These are phyloP conservation scores for Coremacera marginata DNA, from an alignment of 2,888 invertebrate species.

Conservation along the genomic window DNA sequence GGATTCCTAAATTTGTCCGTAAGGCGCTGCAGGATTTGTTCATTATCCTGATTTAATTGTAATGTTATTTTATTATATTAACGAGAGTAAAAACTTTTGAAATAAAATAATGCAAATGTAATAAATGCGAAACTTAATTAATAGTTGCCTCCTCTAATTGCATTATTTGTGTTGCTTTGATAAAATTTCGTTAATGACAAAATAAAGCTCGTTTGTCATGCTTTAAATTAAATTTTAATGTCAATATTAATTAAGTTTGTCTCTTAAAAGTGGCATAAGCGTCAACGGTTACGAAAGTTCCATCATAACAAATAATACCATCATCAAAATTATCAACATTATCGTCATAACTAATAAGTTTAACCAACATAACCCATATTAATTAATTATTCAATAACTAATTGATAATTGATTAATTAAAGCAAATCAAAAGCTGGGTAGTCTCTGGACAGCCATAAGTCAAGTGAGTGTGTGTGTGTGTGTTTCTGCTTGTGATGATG, in stretches of 20 bases:
- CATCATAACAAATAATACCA: background rate
- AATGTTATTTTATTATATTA: no score
- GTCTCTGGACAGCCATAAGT: conserved; percentile 17
- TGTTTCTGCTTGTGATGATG: background rate
- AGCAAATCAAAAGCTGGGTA: conserved; percentile 28
- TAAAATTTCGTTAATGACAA: no score
- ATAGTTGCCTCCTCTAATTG: no score
- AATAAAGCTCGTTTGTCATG: no score
- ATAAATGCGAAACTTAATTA: no score
- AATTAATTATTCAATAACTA: conserved; percentile 58
- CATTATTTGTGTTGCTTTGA: no score
- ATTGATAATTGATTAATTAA: conserved; percentile 61
- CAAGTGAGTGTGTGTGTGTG: background rate
- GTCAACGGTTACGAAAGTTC: background rate
- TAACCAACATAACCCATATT: conserved; percentile 50
- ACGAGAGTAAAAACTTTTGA: no score
- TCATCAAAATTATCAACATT: background rate
- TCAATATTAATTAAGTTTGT: background rate
- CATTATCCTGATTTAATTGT: no score
- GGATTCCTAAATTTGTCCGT: no score
- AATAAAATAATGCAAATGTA: no score
- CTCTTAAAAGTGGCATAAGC: background rate
- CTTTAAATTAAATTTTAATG: background rate
- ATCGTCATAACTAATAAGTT: background rate
- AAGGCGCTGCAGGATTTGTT: no score